A percentile compares a stretch with the other conserved stretches of the same genome.
Evolutionary conservation across 2,888 invertebrate species (phyloP).

Genomic region (Saturnia japonica): DNA sequence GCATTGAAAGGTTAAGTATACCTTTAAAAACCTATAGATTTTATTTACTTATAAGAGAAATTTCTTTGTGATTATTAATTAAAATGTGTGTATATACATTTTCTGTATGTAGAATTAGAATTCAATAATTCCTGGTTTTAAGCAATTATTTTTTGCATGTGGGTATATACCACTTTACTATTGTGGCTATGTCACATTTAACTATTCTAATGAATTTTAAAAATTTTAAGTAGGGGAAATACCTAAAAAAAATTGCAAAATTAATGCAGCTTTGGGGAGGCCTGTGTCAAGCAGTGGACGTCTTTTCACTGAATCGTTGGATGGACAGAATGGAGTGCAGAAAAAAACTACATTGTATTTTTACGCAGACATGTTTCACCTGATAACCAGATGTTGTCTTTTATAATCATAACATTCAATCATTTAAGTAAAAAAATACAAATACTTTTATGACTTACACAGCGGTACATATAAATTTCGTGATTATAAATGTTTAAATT

Average conservation of each 20-base stretch:
- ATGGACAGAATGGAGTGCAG: too few species aligned
- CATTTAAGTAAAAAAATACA: conserved; percentile 3
- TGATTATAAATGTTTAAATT: not conserved
- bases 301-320: too few species aligned
- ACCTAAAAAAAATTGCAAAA: not conserved
- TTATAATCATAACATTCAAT: conserved; percentile 3
- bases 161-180: not conserved
- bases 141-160: not conserved
- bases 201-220: not conserved
- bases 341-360: too few species aligned
- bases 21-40: not conserved
- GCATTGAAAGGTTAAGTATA: not conserved
- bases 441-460: not conserved
- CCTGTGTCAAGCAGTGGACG: too few species aligned
- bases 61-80: not conserved
- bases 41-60: too few species aligned
- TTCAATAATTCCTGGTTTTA: not conserved
- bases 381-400: conserved; percentile 22
- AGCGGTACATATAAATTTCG: not conserved
- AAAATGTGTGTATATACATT: not conserved
- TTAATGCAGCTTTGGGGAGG: too few species aligned
- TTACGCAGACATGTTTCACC: conserved; percentile 19
- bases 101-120: not conserved
- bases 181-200: not conserved
- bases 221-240: not conserved